These are phyloP conservation scores for Meloidogyne chitwoodi DNA, from an alignment of 1,140 invertebrate genomes.

Conservation along the genomic window DNA sequence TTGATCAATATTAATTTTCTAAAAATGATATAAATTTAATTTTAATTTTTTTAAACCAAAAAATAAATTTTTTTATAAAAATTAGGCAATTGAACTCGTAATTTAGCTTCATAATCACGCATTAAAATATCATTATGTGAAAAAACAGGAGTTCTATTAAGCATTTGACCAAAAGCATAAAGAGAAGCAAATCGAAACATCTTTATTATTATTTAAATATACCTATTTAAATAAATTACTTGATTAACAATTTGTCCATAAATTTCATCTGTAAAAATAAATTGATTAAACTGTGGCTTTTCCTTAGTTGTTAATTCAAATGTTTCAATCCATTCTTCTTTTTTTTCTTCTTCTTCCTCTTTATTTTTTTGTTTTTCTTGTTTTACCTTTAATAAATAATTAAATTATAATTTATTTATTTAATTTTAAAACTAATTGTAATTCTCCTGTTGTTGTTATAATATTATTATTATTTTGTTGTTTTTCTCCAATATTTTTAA, in stretches of 20 bases:
- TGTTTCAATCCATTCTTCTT: background rate
- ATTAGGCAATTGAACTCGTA: background rate
- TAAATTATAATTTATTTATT: too few species aligned
- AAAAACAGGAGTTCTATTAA: background rate
- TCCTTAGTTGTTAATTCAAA: background rate
- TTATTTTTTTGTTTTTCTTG: background rate
- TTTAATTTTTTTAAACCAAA: background rate
- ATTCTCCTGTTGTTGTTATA: background rate
- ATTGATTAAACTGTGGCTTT: background rate
- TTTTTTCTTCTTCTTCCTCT: background rate
- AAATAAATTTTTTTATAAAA: slow-evolving; percentile 8
- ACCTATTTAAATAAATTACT: background rate
- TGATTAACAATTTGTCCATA: background rate
- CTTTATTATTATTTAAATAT: background rate
- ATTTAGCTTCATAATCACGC: background rate
- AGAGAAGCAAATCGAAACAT: slow-evolving; percentile 1
- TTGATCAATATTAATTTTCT: slow-evolving; percentile 2
- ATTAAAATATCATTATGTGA: background rate
- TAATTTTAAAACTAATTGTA: background rate
- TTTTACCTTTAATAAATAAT: too few species aligned
- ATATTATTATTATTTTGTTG: too few species aligned
- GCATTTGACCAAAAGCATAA: background rate
- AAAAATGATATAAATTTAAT: background rate
- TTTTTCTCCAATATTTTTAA: background rate
- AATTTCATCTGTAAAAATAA: background rate